Percentiles rank a stretch among this genome's conserved stretches.
These are phyloP conservation scores for Aegypius monachus DNA, from an alignment of 2,113 vertebrate genomes.

Conservation along the genomic window DNA sequence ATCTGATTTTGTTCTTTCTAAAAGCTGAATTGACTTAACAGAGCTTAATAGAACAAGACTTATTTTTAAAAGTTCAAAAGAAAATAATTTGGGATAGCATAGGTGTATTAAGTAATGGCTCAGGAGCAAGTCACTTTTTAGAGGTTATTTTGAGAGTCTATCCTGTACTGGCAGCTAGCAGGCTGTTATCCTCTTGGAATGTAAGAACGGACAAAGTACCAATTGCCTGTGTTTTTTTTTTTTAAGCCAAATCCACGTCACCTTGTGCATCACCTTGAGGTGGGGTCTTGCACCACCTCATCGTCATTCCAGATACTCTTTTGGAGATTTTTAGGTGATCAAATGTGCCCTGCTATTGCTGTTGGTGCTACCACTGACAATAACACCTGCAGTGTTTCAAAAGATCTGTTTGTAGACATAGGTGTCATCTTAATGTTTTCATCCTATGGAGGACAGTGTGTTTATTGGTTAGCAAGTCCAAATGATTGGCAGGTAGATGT, in stretches of 20 bases:
- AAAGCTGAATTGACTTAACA: neutral
- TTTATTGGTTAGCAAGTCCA: neutral
- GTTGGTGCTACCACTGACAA: neutral
- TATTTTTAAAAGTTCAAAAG: neutral
- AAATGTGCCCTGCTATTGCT: neutral
- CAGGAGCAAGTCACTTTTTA: neutral
- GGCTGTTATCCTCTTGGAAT: neutral
- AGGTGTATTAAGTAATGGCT: neutral
- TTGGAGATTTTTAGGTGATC: neutral
- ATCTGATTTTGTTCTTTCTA: neutral
- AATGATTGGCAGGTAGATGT: neutral
- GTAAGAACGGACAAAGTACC: neutral
- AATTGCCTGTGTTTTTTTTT: neutral
- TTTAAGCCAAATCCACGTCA: neutral
- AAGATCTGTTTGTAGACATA: neutral
- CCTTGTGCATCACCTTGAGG: accelerated
- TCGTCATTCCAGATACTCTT: neutral
- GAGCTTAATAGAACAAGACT: neutral
- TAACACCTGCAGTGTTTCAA: neutral
- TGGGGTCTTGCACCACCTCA: neutral
- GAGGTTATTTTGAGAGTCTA: neutral
- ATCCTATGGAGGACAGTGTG: neutral
- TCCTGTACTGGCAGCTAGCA: neutral
- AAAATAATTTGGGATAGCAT: neutral
- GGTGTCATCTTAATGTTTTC: neutral